Evolutionary conservation across 2,888 invertebrate species (phyloP).

Genomic region (Acanthacorydalis orientalis): DNA sequence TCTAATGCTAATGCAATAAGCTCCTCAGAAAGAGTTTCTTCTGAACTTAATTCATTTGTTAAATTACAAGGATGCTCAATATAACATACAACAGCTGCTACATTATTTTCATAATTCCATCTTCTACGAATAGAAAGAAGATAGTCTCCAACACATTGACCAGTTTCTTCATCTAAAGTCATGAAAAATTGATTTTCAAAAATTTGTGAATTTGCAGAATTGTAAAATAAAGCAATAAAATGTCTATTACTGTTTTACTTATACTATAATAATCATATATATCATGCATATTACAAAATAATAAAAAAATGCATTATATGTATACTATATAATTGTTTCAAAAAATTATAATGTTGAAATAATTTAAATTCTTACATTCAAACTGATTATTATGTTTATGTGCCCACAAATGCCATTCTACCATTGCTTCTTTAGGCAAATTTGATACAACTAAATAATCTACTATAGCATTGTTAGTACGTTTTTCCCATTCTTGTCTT

Average conservation of each 20-base stretch:
- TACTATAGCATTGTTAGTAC: slow-evolving; percentile 72
- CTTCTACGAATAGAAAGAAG: slow-evolving; percentile 69
- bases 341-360: not conserved
- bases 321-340: no score
- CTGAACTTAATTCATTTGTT: slow-evolving; percentile 21
- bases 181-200: no score
- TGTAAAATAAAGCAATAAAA: no score
- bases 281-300: no score
- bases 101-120: slow-evolving; percentile 80
- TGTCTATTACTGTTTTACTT: no score
- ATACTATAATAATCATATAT: no score
- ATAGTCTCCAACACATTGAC: slow-evolving; percentile 67
- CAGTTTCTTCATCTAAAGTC: slow-evolving; percentile 72
- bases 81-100: slow-evolving; percentile 71
- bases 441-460: slow-evolving; percentile 72
- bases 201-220: no score
- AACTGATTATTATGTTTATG: slow-evolving; percentile 75
- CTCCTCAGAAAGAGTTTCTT: slow-evolving; percentile 26
- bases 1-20: slow-evolving; percentile 37
- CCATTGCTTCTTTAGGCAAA: slow-evolving; percentile 60
- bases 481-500: slow-evolving; percentile 62
- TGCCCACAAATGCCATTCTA: slow-evolving; percentile 92
- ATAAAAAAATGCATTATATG: no score
- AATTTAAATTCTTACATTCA: slow-evolving; percentile 45
- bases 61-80: slow-evolving; percentile 31